Percentiles rank a stretch among this genome's conserved stretches.
Evolutionary conservation across 2,888 invertebrate species (phyloP).

Genomic region (Drosophila prostipennis): DNA sequence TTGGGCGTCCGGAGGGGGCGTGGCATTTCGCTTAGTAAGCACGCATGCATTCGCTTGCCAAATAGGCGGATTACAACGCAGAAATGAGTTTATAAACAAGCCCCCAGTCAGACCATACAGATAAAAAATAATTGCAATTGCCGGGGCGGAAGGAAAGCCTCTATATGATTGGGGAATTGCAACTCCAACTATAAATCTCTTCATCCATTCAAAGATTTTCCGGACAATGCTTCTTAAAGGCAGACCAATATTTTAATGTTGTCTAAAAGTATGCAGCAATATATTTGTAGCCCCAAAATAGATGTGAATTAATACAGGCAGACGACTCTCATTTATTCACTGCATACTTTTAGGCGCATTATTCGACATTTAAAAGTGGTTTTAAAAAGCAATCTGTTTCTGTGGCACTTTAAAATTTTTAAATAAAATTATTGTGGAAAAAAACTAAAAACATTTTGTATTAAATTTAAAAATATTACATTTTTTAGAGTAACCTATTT

Average conservation of each 20-base stretch:
- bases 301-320: too few species aligned
- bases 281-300: too few species aligned
- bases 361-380: too few species aligned
- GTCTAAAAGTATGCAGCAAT: too few species aligned
- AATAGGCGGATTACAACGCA: conserved; percentile 75
- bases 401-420: too few species aligned
- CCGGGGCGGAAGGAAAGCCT: conserved; percentile 26
- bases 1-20: neutral
- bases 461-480: too few species aligned
- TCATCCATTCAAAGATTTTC: neutral
- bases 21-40: conserved; percentile 57
- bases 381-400: too few species aligned
- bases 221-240: neutral
- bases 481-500: neutral
- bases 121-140: conserved; percentile 78
- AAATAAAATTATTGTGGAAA: too few species aligned
- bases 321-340: too few species aligned
- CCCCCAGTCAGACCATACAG: conserved; percentile 55
- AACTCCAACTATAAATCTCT: conserved; percentile 17
- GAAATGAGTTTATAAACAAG: conserved; percentile 79
- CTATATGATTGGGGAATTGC: conserved; percentile 26
- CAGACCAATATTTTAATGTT: too few species aligned
- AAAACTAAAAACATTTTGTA: too few species aligned
- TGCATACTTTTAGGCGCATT: too few species aligned
- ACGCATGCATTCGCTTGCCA: conserved; percentile 66